A percentile compares a stretch with the other conserved stretches of the same genome.
Evolutionary conservation across 2,888 invertebrate genomes (phyloP).

Genomic region (Xestia rhomboidea): DNA sequence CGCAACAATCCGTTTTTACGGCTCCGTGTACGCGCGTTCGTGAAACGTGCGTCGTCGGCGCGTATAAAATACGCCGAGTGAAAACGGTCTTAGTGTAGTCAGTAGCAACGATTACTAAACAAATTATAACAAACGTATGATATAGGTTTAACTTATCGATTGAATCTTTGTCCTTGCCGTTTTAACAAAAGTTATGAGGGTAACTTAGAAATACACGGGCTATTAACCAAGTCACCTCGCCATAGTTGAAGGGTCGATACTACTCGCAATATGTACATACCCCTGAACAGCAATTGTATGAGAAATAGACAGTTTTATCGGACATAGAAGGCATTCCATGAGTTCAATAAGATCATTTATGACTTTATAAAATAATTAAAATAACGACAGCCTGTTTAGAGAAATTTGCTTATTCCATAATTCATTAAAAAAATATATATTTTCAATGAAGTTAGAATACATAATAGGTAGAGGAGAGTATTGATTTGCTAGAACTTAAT

Average conservation of each 20-base stretch:
- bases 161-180: neutral
- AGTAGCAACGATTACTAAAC: constrained; percentile 39
- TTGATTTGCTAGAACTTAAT: too few relatives aligned
- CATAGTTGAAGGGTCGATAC: neutral
- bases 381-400: too few relatives aligned
- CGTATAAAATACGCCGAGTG: neutral
- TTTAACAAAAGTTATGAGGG: neutral
- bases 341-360: neutral
- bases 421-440: too few relatives aligned
- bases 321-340: neutral
- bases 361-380: neutral
- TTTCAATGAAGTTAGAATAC: too few relatives aligned
- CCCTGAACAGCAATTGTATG: neutral
- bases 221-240: neutral
- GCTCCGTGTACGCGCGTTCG: neutral
- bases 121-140: neutral
- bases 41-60: neutral
- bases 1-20: neutral
- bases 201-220: neutral
- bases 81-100: constrained; percentile 12
- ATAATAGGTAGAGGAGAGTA: too few relatives aligned
- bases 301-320: neutral
- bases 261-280: neutral
- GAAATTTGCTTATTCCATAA: too few relatives aligned
- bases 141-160: neutral